Conservation (phyloP, 2,888 invertebrate genomes). For the Choreutis nemorana region DNA sequence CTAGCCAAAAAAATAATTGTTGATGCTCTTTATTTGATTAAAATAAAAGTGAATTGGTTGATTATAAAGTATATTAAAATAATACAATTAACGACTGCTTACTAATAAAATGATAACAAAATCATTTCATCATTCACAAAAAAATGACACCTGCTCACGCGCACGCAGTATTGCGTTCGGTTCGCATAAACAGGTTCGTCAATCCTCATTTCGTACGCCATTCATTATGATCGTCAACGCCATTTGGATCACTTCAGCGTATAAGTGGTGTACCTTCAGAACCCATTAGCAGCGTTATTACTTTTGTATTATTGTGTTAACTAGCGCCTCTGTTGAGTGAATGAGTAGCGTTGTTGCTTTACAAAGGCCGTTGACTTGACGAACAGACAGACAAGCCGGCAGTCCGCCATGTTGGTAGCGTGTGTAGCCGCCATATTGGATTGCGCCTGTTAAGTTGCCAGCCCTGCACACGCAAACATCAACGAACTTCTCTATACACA, state of each 20-base stretch:
- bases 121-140: background rate
- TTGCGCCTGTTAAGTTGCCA: slow-evolving; percentile 20
- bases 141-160: slow-evolving; percentile 6
- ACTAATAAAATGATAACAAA: background rate
- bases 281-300: no score
- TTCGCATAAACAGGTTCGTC: slow-evolving; percentile 35
- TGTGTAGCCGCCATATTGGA: slow-evolving; percentile 21
- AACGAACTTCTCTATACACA: slow-evolving; percentile 38
- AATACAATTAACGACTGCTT: background rate
- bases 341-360: no score
- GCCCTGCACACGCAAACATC: slow-evolving; percentile 13
- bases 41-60: background rate
- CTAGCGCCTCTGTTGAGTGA: no score
- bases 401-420: slow-evolving; percentile 17
- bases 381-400: slow-evolving; percentile 12
- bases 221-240: slow-evolving; percentile 38
- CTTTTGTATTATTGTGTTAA: slow-evolving; percentile 1
- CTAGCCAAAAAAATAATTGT: no score
- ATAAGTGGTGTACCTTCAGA: no score
- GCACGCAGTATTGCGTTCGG: slow-evolving; percentile 18
- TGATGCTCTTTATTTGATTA: background rate
- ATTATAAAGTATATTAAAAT: background rate
- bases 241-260: no score
- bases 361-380: slow-evolving; percentile 40
- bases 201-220: slow-evolving; percentile 30